These are phyloP conservation scores for Branchipolynoe longqiensis DNA, from an alignment of 2,888 invertebrate species.

Conservation along the genomic window DNA sequence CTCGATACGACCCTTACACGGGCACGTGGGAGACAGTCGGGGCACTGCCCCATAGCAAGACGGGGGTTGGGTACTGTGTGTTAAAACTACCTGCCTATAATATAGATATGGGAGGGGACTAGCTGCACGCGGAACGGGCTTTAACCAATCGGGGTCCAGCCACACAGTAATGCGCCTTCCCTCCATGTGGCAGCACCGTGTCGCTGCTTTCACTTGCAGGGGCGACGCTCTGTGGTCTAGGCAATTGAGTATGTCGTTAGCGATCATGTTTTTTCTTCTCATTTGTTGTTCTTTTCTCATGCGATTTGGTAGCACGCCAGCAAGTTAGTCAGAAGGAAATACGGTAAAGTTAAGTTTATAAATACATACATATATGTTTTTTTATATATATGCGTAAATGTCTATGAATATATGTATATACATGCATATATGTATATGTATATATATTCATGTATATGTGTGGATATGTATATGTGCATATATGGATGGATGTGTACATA, in stretches of 20 bases:
- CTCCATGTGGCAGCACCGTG: conserved; percentile 41
- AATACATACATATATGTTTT: too few relatives aligned
- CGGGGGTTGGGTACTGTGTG: conserved; percentile 81
- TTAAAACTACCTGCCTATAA: conserved; percentile 76
- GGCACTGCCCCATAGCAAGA: conserved; percentile 80
- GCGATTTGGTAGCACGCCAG: neutral
- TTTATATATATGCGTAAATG: too few relatives aligned
- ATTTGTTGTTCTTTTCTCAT: neutral
- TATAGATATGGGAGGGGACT: conserved; percentile 58
- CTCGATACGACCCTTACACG: conserved; percentile 80
- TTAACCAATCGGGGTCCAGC: conserved; percentile 19
- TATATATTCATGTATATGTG: too few relatives aligned
- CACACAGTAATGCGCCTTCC: neutral
- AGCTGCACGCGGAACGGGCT: neutral
- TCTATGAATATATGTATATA: too few relatives aligned
- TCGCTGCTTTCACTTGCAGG: conserved; percentile 2
- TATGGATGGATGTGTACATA: too few relatives aligned
- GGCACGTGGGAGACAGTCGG: conserved; percentile 82
- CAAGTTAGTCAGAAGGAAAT: too few relatives aligned
- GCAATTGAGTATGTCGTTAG: conserved; percentile 41
- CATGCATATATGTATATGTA: too few relatives aligned
- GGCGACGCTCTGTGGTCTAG: conserved; percentile 45
- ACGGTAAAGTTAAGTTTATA: too few relatives aligned
- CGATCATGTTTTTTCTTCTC: conserved; percentile 16
- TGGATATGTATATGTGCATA: too few relatives aligned